These are phyloP conservation scores for Chaetorhynchus papuensis DNA, from an alignment of 2,113 vertebrate genomes.

Conservation along the genomic window DNA sequence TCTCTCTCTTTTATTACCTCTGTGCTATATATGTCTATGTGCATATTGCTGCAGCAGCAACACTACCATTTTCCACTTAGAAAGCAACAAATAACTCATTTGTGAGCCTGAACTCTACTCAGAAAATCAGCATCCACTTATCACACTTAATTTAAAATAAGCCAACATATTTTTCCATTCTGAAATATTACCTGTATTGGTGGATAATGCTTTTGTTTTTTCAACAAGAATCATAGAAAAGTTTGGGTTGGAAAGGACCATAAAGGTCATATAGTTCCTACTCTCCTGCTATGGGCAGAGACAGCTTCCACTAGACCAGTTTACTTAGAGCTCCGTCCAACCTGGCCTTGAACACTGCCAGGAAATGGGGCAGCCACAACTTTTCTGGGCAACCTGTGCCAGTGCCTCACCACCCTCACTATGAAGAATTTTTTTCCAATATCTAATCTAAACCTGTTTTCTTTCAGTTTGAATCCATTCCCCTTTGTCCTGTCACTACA, in stretches of 20 bases:
- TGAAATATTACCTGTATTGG: not conserved
- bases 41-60: not conserved
- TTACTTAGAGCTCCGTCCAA: not conserved
- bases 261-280: not conserved
- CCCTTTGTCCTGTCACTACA: not conserved
- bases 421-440: not conserved
- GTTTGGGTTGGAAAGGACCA: not conserved
- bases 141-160: not conserved
- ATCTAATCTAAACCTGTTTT: not conserved
- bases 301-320: not conserved
- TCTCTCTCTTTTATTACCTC: not conserved
- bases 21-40: not conserved
- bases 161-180: not conserved
- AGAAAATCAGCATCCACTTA: not conserved
- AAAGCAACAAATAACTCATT: not conserved
- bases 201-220: not conserved
- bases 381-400: not conserved
- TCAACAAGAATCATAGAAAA: not conserved
- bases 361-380: not conserved
- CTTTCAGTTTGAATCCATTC: not conserved
- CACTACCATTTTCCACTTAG: not conserved
- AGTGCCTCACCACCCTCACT: not conserved
- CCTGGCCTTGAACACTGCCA: not conserved
- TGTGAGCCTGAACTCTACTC: not conserved
- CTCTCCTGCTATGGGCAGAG: not conserved